These are phyloP conservation scores for Drosophila limbata DNA, from an alignment of 2,888 invertebrate species.

Conservation along the genomic window DNA sequence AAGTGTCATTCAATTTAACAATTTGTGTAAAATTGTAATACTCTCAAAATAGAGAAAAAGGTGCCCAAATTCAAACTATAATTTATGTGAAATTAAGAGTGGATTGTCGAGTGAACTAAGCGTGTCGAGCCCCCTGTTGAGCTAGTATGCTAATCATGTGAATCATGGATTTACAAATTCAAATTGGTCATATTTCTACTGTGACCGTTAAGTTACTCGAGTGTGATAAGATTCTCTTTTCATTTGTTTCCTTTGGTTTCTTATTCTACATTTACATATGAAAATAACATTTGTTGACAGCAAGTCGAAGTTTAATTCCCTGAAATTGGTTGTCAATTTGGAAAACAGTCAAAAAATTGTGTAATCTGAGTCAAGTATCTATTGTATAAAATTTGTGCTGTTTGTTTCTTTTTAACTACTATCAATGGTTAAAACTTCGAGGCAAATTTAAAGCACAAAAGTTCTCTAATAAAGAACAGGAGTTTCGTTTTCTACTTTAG, in stretches of 20 bases:
- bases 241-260: neutral
- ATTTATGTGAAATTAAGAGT: neutral
- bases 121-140: neutral
- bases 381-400: neutral
- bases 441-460: neutral
- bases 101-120: neutral
- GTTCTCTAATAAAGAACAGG: neutral
- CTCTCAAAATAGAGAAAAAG: neutral
- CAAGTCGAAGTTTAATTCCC: neutral
- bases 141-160: constrained; percentile 5
- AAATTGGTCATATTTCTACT: neutral
- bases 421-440: neutral
- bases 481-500: neutral
- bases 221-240: neutral
- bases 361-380: neutral
- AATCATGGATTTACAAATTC: neutral
- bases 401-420: neutral
- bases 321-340: neutral
- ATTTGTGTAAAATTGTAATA: no score
- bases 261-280: constrained; percentile 2
- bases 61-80: neutral
- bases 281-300: neutral
- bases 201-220: neutral
- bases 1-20: neutral
- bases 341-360: neutral